Percentiles rank a stretch among this genome's conserved stretches.
phyloP scores from a whole-genome alignment of 2,888 invertebrate genomes.

The Tyria jacobaeae region DNA sequence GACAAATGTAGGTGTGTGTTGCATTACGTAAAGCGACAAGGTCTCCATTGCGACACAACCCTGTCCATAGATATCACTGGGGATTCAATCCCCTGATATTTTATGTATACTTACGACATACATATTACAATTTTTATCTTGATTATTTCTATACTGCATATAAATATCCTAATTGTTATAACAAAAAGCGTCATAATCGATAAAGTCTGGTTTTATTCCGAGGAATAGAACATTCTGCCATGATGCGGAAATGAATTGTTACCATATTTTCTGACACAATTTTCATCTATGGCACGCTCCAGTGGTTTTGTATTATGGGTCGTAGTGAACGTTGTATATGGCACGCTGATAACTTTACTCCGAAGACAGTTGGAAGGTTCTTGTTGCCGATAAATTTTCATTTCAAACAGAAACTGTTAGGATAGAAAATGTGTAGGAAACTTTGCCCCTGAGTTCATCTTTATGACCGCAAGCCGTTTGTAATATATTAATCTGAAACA shows the following conservation, averaged over 20 bases:
- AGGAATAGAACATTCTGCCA: slow-evolving; percentile 27
- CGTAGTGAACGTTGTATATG: slow-evolving; percentile 33
- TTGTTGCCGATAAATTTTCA: slow-evolving; percentile 30
- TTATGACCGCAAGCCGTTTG: not conserved
- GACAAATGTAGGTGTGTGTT: slow-evolving; percentile 56
- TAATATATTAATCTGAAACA: not conserved
- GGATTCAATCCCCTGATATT: slow-evolving; percentile 16
- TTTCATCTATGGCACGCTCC: slow-evolving; percentile 42
- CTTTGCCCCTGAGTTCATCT: not conserved
- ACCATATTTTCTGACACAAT: slow-evolving; percentile 41
- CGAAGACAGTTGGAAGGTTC: slow-evolving; percentile 18
- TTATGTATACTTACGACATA: slow-evolving; percentile 23
- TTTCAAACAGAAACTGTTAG: slow-evolving; percentile 18
- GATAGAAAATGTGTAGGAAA: not conserved
- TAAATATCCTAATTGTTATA: slow-evolving; percentile 39
- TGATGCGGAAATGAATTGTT: slow-evolving; percentile 43
- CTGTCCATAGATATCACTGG: slow-evolving; percentile 22
- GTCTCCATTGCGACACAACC: slow-evolving; percentile 38
- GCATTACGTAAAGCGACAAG: slow-evolving; percentile 55
- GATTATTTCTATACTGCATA: slow-evolving; percentile 41
- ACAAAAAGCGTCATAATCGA: slow-evolving; percentile 27
- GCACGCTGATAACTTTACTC: slow-evolving; percentile 34
- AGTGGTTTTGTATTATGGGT: slow-evolving; percentile 36
- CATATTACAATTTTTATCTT: slow-evolving; percentile 32
- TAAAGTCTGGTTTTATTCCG: slow-evolving; percentile 31